Percentiles rank a stretch among this genome's conserved stretches.
Conservation (phyloP, 1,140 invertebrate genomes). For the Aleiodes sp. region DNA sequence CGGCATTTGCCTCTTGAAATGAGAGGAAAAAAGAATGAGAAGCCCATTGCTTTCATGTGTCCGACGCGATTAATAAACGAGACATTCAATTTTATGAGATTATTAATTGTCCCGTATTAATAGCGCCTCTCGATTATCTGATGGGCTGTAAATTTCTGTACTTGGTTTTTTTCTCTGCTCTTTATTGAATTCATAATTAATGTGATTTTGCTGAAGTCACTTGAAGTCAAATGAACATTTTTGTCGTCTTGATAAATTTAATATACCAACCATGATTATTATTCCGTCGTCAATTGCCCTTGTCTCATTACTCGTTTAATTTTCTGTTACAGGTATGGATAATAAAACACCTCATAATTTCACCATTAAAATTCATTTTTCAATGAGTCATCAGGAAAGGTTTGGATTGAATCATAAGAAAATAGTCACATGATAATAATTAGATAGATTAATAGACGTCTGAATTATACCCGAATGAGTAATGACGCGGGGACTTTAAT, state of each 20-base stretch:
- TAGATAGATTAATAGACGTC: not conserved
- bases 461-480: not conserved
- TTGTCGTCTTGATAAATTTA: too few species aligned
- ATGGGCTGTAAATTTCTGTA: not conserved
- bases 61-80: constrained; percentile 22
- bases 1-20: not conserved
- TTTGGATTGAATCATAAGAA: not conserved
- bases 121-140: not conserved
- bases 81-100: constrained; percentile 29
- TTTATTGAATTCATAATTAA: too few species aligned
- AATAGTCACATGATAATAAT: not conserved
- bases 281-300: too few species aligned
- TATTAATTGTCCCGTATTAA: constrained; percentile 26
- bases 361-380: not conserved
- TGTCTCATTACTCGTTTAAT: too few species aligned
- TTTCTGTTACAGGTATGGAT: too few species aligned
- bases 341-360: not conserved
- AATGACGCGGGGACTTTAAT: constrained; percentile 56
- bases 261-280: too few species aligned
- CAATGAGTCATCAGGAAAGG: constrained; percentile 5
- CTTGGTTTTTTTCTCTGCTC: not conserved
- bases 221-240: too few species aligned
- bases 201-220: too few species aligned
- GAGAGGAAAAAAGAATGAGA: not conserved
- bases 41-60: not conserved